Conservation (phyloP, 2,888 invertebrate genomes). For the Cephalotes varians region DNA sequence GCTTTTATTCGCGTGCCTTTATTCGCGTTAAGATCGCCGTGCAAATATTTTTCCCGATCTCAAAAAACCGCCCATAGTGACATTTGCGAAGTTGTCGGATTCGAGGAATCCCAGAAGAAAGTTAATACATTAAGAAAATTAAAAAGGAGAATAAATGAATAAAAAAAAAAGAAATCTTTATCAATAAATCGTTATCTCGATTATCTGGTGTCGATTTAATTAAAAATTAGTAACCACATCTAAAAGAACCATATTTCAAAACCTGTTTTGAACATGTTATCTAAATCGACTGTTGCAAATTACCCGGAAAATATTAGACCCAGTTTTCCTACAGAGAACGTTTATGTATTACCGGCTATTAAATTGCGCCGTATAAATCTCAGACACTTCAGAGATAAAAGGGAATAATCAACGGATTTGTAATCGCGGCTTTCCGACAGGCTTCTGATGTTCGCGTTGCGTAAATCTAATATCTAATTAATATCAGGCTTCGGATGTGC, state of each 20-base stretch:
- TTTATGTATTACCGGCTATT: neutral
- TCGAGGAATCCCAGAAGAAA: neutral
- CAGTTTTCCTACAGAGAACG: neutral
- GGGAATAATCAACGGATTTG: neutral
- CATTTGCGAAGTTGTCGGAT: neutral
- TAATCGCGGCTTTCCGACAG: neutral
- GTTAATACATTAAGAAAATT: neutral
- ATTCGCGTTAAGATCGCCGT: neutral
- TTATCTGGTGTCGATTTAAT: neutral
- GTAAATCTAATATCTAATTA: slow-evolving; percentile 24
- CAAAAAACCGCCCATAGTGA: neutral
- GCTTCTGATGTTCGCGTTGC: neutral
- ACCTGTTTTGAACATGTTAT: neutral
- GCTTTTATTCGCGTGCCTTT: slow-evolving; percentile 27
- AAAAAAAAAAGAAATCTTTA: neutral
- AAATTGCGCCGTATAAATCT: slow-evolving; percentile 9
- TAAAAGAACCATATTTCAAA: neutral
- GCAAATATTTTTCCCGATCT: slow-evolving; percentile 42
- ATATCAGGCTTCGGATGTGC: neutral
- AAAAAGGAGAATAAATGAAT: neutral
- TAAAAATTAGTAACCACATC: neutral
- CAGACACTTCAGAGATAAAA: neutral
- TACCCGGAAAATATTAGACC: neutral
- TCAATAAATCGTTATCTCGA: neutral
- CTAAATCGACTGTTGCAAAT: neutral